A percentile compares a stretch with the other conserved stretches of the same genome.
These are phyloP conservation scores for Eumaeus atala DNA, from an alignment of 1,140 invertebrate species.

Conservation along the genomic window DNA sequence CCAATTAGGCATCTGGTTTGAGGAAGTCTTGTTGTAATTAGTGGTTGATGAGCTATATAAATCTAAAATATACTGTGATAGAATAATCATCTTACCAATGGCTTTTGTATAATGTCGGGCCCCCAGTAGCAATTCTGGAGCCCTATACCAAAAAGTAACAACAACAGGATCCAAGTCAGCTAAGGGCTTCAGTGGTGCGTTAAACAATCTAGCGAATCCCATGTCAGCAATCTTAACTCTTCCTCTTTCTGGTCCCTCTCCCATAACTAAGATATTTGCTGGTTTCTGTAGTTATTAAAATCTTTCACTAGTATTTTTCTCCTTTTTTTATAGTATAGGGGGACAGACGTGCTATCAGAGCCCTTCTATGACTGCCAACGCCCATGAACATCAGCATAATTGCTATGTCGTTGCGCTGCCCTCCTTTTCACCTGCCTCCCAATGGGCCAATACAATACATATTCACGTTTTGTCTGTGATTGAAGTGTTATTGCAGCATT, in stretches of 20 bases:
- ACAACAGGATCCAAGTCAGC: conserved; percentile 99
- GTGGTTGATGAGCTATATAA: not conserved
- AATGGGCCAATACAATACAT: not conserved
- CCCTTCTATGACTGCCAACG: too few relatives aligned
- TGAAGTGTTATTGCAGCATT: not conserved
- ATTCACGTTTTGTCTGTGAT: not conserved
- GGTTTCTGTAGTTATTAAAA: conserved; percentile 84
- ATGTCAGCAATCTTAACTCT: conserved; percentile 99
- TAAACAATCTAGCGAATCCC: conserved; percentile 99
- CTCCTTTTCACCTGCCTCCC: too few relatives aligned
- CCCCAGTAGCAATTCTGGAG: conserved; percentile 96
- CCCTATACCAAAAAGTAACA: conserved; percentile 99
- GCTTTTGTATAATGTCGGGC: conserved; percentile 99
- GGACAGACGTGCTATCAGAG: too few relatives aligned
- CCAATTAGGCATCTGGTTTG: too few relatives aligned
- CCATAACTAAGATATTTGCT: conserved; percentile 99
- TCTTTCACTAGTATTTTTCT: not conserved
- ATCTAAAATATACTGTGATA: conserved; percentile 1
- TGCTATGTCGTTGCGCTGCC: too few relatives aligned
- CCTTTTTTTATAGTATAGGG: too few relatives aligned
- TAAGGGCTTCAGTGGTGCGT: conserved; percentile 97
- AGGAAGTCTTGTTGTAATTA: too few relatives aligned
- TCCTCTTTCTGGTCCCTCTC: conserved; percentile 97
- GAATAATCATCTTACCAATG: conserved; percentile 80
- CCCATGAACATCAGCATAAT: too few relatives aligned